A percentile compares a stretch with the other conserved stretches of the same genome.
phyloP scores from a whole-genome alignment of 2,797 vertebrate genomes.

The Echiichthys vipera region DNA sequence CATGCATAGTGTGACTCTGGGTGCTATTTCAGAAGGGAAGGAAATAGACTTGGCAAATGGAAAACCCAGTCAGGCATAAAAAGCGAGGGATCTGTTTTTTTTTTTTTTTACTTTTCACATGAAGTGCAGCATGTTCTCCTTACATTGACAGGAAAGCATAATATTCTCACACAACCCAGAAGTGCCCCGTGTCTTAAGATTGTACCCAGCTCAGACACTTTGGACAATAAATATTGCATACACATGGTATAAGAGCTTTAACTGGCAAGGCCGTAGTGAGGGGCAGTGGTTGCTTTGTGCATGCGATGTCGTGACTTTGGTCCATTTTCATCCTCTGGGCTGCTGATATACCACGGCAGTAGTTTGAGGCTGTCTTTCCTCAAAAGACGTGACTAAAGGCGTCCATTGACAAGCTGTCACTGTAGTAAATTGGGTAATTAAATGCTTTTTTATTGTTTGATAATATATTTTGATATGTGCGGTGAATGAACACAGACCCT shows the following conservation, averaged over 20 bases:
- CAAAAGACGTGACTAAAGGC: slow-evolving; percentile 12
- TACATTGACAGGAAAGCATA: slow-evolving; percentile 13
- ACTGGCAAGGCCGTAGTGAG: slow-evolving; percentile 15
- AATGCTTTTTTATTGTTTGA: no score
- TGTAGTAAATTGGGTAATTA: neutral
- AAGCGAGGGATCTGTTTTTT: slow-evolving; percentile 3
- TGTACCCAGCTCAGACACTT: slow-evolving; percentile 15
- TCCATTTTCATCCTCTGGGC: slow-evolving; percentile 24
- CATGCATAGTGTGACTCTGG: slow-evolving; percentile 1
- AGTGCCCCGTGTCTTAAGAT: slow-evolving; percentile 3
- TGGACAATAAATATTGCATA: slow-evolving; percentile 66
- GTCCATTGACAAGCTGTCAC: slow-evolving; percentile 10
- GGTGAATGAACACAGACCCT: slow-evolving; percentile 2
- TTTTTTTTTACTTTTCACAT: slow-evolving; percentile 23
- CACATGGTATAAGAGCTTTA: neutral
- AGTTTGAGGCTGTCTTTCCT: slow-evolving; percentile 5
- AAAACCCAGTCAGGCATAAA: slow-evolving; percentile 16
- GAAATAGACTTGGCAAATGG: slow-evolving; percentile 33
- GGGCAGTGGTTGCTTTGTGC: slow-evolving; percentile 17
- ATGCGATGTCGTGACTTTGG: slow-evolving; percentile 21
- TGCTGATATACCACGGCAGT: neutral
- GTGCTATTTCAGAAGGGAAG: slow-evolving; percentile 6
- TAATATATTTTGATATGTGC: slow-evolving; percentile 8
- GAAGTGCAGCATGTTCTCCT: slow-evolving; percentile 14
- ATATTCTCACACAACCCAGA: slow-evolving; percentile 15